Conservation (phyloP, 2,797 vertebrate species). For the Microhierax caerulescens region DNA sequence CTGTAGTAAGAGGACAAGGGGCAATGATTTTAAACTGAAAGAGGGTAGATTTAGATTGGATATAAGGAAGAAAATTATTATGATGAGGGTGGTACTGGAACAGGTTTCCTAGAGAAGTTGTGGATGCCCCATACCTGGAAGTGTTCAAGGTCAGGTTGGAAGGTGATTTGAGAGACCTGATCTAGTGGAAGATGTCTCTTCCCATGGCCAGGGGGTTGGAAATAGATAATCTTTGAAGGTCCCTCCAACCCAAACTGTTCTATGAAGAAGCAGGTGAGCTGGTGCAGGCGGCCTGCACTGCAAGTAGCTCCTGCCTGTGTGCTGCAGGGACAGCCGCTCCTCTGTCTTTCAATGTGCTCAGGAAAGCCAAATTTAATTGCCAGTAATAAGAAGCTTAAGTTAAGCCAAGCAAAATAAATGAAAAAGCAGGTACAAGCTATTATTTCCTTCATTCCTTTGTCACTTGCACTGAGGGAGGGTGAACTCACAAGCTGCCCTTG, state of each 20-base stretch:
- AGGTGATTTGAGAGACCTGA: neutral
- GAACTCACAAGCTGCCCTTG: neutral
- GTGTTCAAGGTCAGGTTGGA: neutral
- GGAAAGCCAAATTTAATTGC: neutral
- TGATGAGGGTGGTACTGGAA: accelerated
- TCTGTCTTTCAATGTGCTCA: neutral
- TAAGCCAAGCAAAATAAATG: neutral
- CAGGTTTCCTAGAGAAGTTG: neutral
- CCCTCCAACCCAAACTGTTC: neutral
- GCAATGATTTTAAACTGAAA: neutral
- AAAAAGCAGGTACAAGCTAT: neutral
- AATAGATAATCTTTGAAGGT: neutral
- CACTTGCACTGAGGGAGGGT: neutral
- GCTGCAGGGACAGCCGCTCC: neutral
- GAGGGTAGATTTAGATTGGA: neutral
- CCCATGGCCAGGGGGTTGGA: accelerated
- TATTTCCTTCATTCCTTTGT: neutral
- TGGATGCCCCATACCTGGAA: neutral
- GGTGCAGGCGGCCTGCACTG: accelerated
- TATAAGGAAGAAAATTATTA: neutral
- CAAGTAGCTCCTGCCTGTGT: neutral
- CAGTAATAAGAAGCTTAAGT: neutral
- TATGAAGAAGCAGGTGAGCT: neutral
- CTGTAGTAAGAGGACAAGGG: neutral
- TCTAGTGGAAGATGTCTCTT: neutral